Evolutionary conservation across 2,113 vertebrate genomes (phyloP).

Genomic region (Epinephelus fuscoguttatus): DNA sequence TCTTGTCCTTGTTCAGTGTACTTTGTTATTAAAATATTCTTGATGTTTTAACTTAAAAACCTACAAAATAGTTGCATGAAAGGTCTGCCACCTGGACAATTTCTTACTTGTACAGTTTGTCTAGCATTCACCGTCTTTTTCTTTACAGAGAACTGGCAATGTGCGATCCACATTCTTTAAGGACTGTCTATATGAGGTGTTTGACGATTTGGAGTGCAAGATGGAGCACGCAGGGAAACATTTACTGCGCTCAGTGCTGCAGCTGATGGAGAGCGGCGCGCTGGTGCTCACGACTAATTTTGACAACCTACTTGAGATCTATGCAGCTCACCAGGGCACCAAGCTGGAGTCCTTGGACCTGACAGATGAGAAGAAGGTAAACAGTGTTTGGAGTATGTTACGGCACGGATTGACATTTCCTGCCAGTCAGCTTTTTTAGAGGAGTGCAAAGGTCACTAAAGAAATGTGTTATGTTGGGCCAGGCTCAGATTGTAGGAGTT

Average conservation of each 20-base stretch:
- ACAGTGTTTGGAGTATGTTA: background rate
- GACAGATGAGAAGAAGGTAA: slow-evolving; percentile 96
- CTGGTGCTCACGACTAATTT: slow-evolving; percentile 97
- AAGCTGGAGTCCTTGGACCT: slow-evolving; percentile 96
- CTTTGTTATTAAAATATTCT: background rate
- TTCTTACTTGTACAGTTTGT: background rate
- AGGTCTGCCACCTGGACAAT: too few species aligned
- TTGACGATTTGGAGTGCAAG: slow-evolving; percentile 95
- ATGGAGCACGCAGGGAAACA: slow-evolving; percentile 96
- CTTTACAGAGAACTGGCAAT: slow-evolving; percentile 91
- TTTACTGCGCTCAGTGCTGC: slow-evolving; percentile 92
- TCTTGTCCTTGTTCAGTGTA: background rate
- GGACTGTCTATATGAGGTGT: slow-evolving; percentile 97
- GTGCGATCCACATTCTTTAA: slow-evolving; percentile 97
- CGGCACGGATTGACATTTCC: slow-evolving; percentile 36
- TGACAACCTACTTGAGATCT: slow-evolving; percentile 95
- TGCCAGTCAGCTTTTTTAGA: slow-evolving; percentile 35
- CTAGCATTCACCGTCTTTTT: background rate
- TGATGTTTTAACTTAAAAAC: background rate
- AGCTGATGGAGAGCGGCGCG: slow-evolving; percentile 94
- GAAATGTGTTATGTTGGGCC: background rate
- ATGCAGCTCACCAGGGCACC: slow-evolving; percentile 92
- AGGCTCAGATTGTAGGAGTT: background rate
- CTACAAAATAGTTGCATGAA: background rate
- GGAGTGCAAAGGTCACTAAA: slow-evolving; percentile 55